Conservation (phyloP, 2,797 vertebrate species). For the Tarsius wallacei region DNA sequence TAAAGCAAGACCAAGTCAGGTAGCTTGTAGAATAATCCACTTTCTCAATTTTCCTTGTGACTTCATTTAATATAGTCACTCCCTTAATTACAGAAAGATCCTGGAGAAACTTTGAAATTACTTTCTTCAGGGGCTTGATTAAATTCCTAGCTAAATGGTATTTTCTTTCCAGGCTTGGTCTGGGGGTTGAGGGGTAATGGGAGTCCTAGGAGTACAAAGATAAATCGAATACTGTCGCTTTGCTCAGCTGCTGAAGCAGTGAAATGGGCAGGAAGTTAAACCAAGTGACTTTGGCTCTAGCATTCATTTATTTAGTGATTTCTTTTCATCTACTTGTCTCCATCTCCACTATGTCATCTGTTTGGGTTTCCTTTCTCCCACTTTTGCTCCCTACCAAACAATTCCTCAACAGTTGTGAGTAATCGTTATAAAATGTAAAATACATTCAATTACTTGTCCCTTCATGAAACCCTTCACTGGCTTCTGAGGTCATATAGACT, state of each 20-base stretch:
- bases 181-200: neutral
- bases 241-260: neutral
- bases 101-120: constrained; percentile 50
- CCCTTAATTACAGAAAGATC: neutral
- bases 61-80: neutral
- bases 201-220: neutral
- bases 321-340: neutral
- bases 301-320: neutral
- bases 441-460: neutral
- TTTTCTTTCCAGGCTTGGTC: neutral
- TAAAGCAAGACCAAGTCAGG: neutral
- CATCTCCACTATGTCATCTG: neutral
- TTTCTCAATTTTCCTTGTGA: neutral
- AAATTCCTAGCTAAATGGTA: neutral
- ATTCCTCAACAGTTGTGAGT: neutral
- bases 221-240: neutral
- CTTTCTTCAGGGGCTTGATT: constrained; percentile 18
- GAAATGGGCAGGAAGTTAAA: neutral
- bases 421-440: constrained; percentile 28
- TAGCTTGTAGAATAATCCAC: neutral
- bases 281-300: neutral
- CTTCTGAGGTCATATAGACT: neutral
- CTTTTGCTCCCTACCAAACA: neutral
- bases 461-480: neutral
- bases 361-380: neutral